Conservation (phyloP, 1,140 invertebrate genomes). For the Protaetia brevitarsis region DNA sequence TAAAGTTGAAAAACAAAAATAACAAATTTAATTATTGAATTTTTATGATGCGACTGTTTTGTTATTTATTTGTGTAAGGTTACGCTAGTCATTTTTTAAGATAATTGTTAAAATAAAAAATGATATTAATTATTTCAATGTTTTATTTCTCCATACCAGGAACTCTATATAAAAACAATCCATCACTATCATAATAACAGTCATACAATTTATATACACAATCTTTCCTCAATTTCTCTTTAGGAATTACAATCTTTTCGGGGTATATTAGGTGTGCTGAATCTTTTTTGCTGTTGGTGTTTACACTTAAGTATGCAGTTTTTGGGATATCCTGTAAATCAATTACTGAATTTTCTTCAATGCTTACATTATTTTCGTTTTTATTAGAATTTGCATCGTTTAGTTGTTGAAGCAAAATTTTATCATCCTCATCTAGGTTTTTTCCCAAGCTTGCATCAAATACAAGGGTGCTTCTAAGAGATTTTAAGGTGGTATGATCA, state of each 20-base stretch:
- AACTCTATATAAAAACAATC: conserved; percentile 70
- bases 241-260: conserved; percentile 63
- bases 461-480: background rate
- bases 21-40: background rate
- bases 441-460: background rate
- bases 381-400: background rate
- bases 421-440: background rate
- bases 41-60: background rate
- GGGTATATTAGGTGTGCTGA: conserved; percentile 50
- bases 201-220: conserved; percentile 69
- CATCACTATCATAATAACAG: conserved; percentile 74
- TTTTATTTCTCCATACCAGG: conserved; percentile 56
- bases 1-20: too few species aligned
- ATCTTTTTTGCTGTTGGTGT: background rate
- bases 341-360: background rate
- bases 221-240: conserved; percentile 55
- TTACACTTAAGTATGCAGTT: background rate
- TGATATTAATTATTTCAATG: conserved; percentile 19
- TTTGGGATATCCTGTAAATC: background rate
- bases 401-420: background rate
- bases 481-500: background rate
- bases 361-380: too few species aligned
- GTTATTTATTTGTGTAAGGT: conserved; percentile 21
- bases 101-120: conserved; percentile 22
- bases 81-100: conserved; percentile 24